Base-by-base conservation (phyloP, 35 echinoderm and acorn worm species). In the Chiridota heheva region DNA sequence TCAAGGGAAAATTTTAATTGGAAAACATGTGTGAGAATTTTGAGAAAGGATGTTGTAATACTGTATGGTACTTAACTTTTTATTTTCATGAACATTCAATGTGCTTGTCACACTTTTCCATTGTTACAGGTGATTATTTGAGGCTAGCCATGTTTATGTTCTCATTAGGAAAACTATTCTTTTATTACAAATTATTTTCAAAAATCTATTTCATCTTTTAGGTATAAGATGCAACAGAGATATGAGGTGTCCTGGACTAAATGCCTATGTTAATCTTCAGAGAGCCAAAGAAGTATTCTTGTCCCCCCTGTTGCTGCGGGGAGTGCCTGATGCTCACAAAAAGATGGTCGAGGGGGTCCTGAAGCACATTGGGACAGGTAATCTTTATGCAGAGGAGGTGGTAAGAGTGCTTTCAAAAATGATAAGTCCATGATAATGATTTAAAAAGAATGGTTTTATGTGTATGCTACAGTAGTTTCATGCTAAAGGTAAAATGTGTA, bases 191-290 rank as follows among this genome's bases (percentile, higher is more conserved):
- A 24, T 42, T 29, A 34, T n/a, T 13, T 67, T 5, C 32, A 71
- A 35, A 26, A 70, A 80, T 40, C 30, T 40, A 22, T 56, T 12
- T 64, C 35, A 15, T 75, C 5, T 28, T 84, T 25, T 28, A 46
- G 31, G 38, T 42, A 64, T 90, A 22, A 82, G 77, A 51, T 93
- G 90, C 70, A 42, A 80, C 13, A 39, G 58, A 20, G 88, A 88
- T 70, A 93, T 83, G 84, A 87, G 88, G 58, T 93, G 90, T 63
- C 41, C 35, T 12, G 85, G 90, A 18, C 42, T 87, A 42, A 93
- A 93, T 76, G 84, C 90, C 25, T 27, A 60, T 17, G 62, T 58
- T 42, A 93, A 93, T 51, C 71, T 93, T 4, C 78, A 56, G 12
- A 68, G 64, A 49, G 72, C 84, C 30, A 66, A 58, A 15, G 44